Evolutionary conservation across 1,140 invertebrate species (phyloP).

Genomic region (Trichonephila inaurata): DNA sequence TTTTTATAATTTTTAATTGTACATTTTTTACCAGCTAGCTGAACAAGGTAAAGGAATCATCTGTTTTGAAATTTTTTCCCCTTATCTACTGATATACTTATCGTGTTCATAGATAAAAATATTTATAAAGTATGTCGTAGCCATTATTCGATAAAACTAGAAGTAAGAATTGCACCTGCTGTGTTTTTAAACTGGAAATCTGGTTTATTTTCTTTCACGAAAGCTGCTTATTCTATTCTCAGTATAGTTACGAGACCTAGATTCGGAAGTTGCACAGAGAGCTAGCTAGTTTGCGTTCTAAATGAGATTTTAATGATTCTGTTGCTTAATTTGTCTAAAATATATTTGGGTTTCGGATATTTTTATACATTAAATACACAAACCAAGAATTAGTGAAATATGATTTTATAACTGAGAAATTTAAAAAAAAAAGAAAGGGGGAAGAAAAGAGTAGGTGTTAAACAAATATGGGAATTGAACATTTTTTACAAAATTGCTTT

Average conservation of each 20-base stretch:
- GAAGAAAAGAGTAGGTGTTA: no score
- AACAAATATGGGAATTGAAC: no score
- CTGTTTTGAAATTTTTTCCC: not conserved
- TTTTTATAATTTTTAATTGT: not conserved
- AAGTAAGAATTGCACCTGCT: not conserved
- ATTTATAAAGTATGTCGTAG: not conserved
- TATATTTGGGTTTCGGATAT: not conserved
- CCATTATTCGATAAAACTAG: not conserved
- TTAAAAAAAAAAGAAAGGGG: no score
- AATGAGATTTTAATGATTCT: not conserved
- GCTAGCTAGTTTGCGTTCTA: not conserved
- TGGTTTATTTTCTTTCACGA: conserved; percentile 24
- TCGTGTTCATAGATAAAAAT: not conserved
- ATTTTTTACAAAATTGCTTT: no score
- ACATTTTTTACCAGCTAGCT: not conserved
- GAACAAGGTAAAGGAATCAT: not conserved
- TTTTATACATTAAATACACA: not conserved
- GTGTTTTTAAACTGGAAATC: conserved; percentile 3
- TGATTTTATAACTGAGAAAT: no score
- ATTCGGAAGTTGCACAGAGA: not conserved
- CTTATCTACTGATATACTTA: not conserved
- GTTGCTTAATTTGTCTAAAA: not conserved
- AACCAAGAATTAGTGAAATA: no score
- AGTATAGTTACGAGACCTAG: not conserved
- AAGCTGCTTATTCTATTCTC: not conserved